These are phyloP conservation scores for Salvelinus namaycush DNA, from an alignment of 2,113 vertebrate genomes.

Conservation along the genomic window DNA sequence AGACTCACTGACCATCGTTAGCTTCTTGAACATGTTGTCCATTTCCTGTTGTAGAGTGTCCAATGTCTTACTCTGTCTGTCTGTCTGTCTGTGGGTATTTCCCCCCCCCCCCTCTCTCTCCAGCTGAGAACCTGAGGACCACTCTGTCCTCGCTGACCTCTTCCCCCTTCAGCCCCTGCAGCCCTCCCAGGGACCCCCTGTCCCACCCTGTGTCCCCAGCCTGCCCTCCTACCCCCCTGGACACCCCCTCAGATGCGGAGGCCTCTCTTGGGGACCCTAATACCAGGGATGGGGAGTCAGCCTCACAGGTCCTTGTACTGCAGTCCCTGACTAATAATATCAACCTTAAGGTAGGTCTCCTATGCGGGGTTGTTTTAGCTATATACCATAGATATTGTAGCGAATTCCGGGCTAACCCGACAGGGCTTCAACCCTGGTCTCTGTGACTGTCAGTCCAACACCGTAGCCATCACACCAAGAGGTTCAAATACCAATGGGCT, in stretches of 20 bases:
- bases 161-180: slow-evolving; percentile 16
- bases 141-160: slow-evolving; percentile 41
- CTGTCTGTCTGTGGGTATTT: background rate
- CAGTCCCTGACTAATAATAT: slow-evolving; percentile 22
- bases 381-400: background rate
- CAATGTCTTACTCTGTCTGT: background rate
- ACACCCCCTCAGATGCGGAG: slow-evolving; percentile 17
- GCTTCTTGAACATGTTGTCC: too few species aligned
- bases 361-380: background rate
- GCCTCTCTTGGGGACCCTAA: slow-evolving; percentile 24
- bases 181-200: slow-evolving; percentile 10
- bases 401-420: too few species aligned
- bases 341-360: slow-evolving; percentile 55
- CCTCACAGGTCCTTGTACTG: background rate
- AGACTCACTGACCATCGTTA: background rate
- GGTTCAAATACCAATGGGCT: too few species aligned
- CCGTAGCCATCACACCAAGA: too few species aligned
- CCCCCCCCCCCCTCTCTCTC: background rate
- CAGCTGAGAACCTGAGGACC: slow-evolving; percentile 65
- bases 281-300: slow-evolving; percentile 26
- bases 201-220: slow-evolving; percentile 28
- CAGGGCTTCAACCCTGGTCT: too few species aligned
- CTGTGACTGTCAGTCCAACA: too few species aligned
- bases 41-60: too few species aligned
- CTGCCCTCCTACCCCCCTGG: slow-evolving; percentile 7